Percentiles rank a stretch among this genome's conserved stretches.
Conservation (phyloP, 2,797 vertebrate genomes). For the Falco naumanni region DNA sequence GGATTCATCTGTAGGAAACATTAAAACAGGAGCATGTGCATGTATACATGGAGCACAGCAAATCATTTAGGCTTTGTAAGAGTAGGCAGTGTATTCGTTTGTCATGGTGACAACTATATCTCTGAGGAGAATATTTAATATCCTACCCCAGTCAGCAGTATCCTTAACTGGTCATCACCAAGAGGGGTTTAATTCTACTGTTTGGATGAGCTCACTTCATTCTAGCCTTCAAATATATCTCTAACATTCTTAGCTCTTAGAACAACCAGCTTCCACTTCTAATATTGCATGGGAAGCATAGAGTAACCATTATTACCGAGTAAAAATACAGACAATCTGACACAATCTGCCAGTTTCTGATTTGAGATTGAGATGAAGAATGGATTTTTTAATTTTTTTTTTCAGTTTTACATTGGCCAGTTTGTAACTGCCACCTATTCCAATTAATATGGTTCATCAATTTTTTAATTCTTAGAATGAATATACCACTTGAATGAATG, state of each 20-base stretch:
- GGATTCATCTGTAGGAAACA: not conserved
- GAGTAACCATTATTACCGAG: not conserved
- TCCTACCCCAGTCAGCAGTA: not conserved
- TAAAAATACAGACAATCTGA: not conserved
- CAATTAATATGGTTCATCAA: not conserved
- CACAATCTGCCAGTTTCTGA: fast-evolving
- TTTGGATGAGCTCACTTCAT: not conserved
- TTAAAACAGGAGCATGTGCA: not conserved
- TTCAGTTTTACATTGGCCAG: not conserved
- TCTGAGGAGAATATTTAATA: not conserved
- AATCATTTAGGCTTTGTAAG: not conserved
- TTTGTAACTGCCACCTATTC: not conserved
- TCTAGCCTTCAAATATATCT: not conserved
- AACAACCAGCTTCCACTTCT: not conserved
- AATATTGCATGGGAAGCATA: not conserved
- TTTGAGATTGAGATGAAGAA: not conserved
- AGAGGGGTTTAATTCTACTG: not conserved
- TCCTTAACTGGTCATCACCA: not conserved
- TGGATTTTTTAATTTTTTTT: not conserved
- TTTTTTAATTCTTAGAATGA: not conserved
- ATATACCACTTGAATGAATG: not conserved
- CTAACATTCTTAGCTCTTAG: not conserved
- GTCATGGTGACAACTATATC: not conserved
- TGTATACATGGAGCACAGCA: not conserved
- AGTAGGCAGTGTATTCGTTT: not conserved